Conservation (phyloP, 1,140 invertebrate genomes). For the Anastatus disparis region DNA sequence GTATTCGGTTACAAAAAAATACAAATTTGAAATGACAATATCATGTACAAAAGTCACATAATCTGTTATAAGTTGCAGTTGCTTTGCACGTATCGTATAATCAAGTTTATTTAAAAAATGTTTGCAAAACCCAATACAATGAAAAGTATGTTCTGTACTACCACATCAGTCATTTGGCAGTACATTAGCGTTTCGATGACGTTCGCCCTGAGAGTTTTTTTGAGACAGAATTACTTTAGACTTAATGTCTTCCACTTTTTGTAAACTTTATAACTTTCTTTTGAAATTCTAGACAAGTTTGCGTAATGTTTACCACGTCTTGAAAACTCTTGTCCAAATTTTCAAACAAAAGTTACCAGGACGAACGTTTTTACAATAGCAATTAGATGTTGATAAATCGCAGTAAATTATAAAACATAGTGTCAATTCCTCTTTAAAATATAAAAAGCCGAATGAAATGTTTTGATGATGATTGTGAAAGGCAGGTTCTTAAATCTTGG, state of each 20-base stretch:
- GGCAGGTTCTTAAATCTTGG: too few relatives aligned
- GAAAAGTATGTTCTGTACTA: conserved; percentile 17
- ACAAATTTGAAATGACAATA: too few relatives aligned
- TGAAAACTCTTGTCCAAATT: background rate
- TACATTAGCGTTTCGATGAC: conserved; percentile 36
- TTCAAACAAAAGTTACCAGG: background rate
- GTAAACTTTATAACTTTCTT: conserved; percentile 8
- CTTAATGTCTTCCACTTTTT: conserved; percentile 6
- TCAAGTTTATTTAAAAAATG: conserved; percentile 2
- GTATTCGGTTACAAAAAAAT: too few relatives aligned
- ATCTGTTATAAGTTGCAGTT: too few relatives aligned
- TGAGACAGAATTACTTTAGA: background rate
- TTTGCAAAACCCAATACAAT: conserved; percentile 21
- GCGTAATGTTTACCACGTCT: too few relatives aligned
- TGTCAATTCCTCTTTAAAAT: conserved; percentile 20
- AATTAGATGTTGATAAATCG: background rate
- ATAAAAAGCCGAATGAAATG: background rate
- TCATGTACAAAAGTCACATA: too few relatives aligned
- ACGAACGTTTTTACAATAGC: conserved; percentile 1
- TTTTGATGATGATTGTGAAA: too few relatives aligned
- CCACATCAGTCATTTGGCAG: conserved; percentile 36
- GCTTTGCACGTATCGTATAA: too few relatives aligned
- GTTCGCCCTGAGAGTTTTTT: conserved; percentile 20
- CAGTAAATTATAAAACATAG: background rate
- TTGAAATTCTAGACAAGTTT: background rate